Evolutionary conservation across 1,140 invertebrate genomes (phyloP), one percentile per base, ranked within the genome.

Genomic region (Saxidomus purpurata): DNA sequence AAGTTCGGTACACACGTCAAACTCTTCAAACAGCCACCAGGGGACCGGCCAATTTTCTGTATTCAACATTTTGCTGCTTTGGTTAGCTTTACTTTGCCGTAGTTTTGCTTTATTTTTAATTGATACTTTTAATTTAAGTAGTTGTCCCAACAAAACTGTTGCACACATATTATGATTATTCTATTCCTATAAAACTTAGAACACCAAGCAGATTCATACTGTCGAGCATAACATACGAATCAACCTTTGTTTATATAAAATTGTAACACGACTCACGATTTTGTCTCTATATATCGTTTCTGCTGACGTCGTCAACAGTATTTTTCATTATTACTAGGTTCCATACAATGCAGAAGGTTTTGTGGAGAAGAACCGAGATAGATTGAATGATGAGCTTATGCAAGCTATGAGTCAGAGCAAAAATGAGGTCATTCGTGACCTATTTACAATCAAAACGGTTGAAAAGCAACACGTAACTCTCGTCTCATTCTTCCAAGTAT

Each of bases 21-120:
- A 67, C 22, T 49, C 69, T 87, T 90, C 85, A 80, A 71, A 19
- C 76, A 43, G 38, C 63, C 92, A 74, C 71, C 74, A 15, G 80
- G 80, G 80, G 98, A 98, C 95, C 96, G 97, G n/a, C 98, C 89
- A 34, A 87, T 89, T 11, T 95, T 94, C 81, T 86, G 63, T 19
- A 93, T 95, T 22, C 63, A 85, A 34, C 94, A 94, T 79, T 94
- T 94, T 91, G 94, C 94, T 11, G 92, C 89, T 36, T 28, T 90
- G 82, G 94, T 94, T 89, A 6, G 59, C n/a, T n/a, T n/a, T n/a
- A n/a, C n/a, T n/a, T n/a, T n/a, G n/a, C n/a, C n/a, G n/a, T n/a
- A n/a, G n/a, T n/a, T n/a, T n/a, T n/a, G n/a, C n/a, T n/a, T n/a
- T n/a, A n/a, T n/a, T n/a, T n/a, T n/a, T n/a, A n/a, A n/a, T n/a